Evolutionary conservation across 92 coral and sea anemone species (phyloP), one percentile per base, ranked within the genome.

Genomic region (Paramuricea clavata): DNA sequence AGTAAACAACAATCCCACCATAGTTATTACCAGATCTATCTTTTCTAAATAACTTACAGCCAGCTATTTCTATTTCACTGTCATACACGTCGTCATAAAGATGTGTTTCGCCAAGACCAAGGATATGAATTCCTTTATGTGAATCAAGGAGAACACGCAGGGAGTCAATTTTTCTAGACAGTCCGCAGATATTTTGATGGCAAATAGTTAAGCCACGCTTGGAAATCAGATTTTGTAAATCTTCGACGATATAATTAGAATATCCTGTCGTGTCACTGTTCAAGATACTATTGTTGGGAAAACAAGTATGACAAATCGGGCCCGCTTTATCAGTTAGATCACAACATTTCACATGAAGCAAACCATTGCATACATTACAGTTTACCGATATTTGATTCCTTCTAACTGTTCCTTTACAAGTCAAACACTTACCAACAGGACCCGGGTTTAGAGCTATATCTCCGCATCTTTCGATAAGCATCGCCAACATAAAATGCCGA

Each of bases 1-100:
- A 59, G 33, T 83, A 88, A 3, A 88, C 88, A 9, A 88, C 85
- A 61, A 75, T 61, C 31, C 89, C 92, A 83, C 92, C 86, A 85
- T 85, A 79, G 13, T 35, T 26, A n/a, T 80, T 33, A 27, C 71
- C 43, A 19, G 86, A 5, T 54, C 82, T 78, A 72, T 81, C 83
- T 6, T 47, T 87, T 35, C 87, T 81, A 19, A 69, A 49, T 13
- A 87, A 35, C 22, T 10, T 50, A 52, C 54, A 87, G 12, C 91
- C 91, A 52, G 82, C 73, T 8, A 81, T 54, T 26, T 73, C 70
- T 5, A 82, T 44, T 82, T 43, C 70, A 74, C 16, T 61, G 31
- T 61, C 69, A 61, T 61, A 61, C 12, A 61, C 69, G 16, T 61
- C 69, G 19, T 61, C 69, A 61, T 19, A 61, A 61, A 61, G 69